Base-by-base conservation (phyloP, 2,113 vertebrate genomes). In the Otus sunia region DNA sequence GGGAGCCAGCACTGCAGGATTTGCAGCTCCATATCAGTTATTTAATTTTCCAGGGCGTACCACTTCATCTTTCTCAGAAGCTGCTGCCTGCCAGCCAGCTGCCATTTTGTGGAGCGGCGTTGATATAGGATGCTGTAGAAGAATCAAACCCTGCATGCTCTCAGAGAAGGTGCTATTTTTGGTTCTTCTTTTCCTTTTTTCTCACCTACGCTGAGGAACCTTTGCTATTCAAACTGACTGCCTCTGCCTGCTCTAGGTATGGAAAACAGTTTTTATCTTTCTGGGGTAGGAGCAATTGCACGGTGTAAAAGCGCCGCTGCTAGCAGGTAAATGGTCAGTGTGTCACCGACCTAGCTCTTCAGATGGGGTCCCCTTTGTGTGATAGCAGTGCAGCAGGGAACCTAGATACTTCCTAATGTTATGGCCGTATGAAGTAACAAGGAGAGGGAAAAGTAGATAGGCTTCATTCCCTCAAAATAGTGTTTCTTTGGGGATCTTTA, bases 1-100 rank as follows among this genome's bases (percentile, higher is more conserved):
- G 69, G 76, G 41, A 95, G 45, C 39, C 62, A 79, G 76, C 1
- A 1, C 56, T 9, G 47, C 43, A 67, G 49, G 83, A 76, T 95
- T 77, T 92, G 80, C 80, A 87, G 72, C 76, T 93, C 62, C 53
- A 20, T 66, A 49, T 27, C 67, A 39, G 62, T 67, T 95, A 68
- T 86, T 90, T 90, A 87, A 88, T 97, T 95, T 97, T 94, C 87
- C 74, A 85, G 49, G 22, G 66, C 94, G 49, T 36, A 89, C 34
- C 74, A 41, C 77, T 79, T 82, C 86, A 53, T 87, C 86, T 62
- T 87, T 91, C 94, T 94, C 36, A 21, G 87, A 73, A 88, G 77
- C 73, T 79, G 75, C 77, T 67, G 84, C 82, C 81, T 90, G 73
- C 91, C 89, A 87, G 89, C 53, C 86, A 91, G 69, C 86, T 95